These are phyloP conservation scores for Opisthograptis luteolata DNA, from an alignment of 2,888 invertebrate genomes.

Conservation along the genomic window DNA sequence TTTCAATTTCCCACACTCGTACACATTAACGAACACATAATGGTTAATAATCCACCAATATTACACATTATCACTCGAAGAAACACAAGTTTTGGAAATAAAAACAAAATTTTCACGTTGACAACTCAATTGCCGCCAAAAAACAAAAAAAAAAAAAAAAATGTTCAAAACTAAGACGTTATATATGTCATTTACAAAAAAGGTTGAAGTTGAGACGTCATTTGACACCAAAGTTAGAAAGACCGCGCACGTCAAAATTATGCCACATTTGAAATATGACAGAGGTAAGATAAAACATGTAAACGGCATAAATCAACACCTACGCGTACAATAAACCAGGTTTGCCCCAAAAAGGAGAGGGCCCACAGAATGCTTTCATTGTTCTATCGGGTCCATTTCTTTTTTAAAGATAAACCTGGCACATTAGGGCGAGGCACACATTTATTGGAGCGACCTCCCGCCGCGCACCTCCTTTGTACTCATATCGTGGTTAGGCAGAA, in stretches of 20 bases:
- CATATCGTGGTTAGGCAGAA: constrained; percentile 23
- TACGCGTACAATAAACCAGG: constrained; percentile 37
- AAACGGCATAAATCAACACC: constrained; percentile 44
- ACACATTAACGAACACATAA: too few relatives aligned
- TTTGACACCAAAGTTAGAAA: constrained; percentile 9
- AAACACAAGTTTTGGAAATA: too few relatives aligned
- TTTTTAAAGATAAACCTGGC: constrained; percentile 53
- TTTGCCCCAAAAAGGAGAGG: constrained; percentile 29
- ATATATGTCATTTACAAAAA: not conserved
- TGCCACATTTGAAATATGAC: constrained; percentile 28
- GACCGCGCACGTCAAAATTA: constrained; percentile 31
- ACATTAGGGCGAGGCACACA: constrained; percentile 40
- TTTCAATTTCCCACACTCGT: too few relatives aligned
- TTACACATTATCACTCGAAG: too few relatives aligned
- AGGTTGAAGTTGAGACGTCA: constrained; percentile 21
- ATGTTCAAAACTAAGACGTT: too few relatives aligned
- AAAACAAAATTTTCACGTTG: too few relatives aligned
- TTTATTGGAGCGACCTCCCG: constrained; percentile 44
- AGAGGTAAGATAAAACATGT: constrained; percentile 28
- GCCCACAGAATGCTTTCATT: constrained; percentile 50
- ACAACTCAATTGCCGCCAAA: too few relatives aligned
- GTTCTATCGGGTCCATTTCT: constrained; percentile 48
- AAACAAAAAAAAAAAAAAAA: too few relatives aligned
- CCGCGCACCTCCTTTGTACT: constrained; percentile 39
- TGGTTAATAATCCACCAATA: too few relatives aligned